Percentiles rank a stretch among this genome's conserved stretches.
These are phyloP conservation scores for Oasisia sp. DNA, from an alignment of 2,888 invertebrate species.

Conservation along the genomic window DNA sequence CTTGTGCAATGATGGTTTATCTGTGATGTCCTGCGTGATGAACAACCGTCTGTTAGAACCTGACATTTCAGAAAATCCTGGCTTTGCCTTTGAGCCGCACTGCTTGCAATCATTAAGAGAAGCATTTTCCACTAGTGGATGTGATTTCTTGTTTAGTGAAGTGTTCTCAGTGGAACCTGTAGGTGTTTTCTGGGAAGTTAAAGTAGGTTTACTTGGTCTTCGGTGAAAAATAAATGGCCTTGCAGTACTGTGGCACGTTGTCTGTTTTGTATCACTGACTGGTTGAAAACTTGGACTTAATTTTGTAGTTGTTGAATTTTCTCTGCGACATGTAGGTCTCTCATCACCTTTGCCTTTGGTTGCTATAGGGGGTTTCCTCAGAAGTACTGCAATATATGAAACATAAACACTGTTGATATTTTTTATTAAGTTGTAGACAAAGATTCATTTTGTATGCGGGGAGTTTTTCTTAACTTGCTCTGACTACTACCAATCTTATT, in stretches of 20 bases:
- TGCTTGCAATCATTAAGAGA: not conserved
- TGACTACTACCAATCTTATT: not conserved
- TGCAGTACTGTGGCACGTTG: not conserved
- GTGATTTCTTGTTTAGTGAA: not conserved
- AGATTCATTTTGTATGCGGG: not conserved
- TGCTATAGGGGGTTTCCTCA: not conserved
- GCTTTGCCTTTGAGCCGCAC: not conserved
- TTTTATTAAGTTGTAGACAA: not conserved
- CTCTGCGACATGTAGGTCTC: not conserved
- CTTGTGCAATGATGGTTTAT: not conserved
- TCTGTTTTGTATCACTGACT: not conserved
- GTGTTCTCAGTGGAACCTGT: not conserved
- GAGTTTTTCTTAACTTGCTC: not conserved
- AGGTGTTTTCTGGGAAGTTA: not conserved
- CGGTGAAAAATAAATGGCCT: not conserved
- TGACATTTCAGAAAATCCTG: not conserved
- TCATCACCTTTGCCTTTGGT: not conserved
- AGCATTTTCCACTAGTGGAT: not conserved
- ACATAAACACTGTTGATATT: not conserved
- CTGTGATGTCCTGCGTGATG: not conserved
- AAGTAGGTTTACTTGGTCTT: conserved; percentile 8
- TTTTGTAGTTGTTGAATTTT: not conserved
- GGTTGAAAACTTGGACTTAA: not conserved
- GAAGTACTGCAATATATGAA: not conserved
- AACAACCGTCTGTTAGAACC: not conserved